Evolutionary conservation across 2,113 vertebrate species (phyloP).

Genomic region (Clinocottus analis): DNA sequence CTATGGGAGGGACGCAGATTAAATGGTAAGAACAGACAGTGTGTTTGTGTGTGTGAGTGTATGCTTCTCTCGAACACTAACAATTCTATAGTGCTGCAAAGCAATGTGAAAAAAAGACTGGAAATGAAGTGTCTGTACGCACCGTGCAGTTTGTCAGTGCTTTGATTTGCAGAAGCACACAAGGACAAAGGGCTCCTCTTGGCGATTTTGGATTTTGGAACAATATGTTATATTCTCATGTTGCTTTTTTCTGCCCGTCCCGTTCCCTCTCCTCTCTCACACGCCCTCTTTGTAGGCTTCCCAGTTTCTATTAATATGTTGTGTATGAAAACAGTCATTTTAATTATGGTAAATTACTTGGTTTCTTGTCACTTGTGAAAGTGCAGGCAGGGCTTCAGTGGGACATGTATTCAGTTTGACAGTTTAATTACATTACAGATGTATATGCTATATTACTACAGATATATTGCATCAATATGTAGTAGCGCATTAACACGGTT

Average conservation of each 20-base stretch:
- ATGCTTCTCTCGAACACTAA: constrained; percentile 1
- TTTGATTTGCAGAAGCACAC: neutral
- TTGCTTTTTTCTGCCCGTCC: neutral
- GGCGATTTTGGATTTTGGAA: neutral
- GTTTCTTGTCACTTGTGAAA: neutral
- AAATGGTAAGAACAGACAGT: constrained; percentile 81
- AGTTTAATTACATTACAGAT: no score
- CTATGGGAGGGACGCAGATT: constrained; percentile 81
- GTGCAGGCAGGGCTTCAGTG: neutral
- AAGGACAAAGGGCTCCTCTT: neutral
- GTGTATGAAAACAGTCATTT: neutral
- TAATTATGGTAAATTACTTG: neutral
- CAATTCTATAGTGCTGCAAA: neutral
- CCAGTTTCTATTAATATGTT: neutral
- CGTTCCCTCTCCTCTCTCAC: neutral
- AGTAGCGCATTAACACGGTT: neutral
- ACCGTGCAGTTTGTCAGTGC: neutral
- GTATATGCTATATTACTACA: no score
- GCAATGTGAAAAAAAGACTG: neutral
- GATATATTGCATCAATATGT: no score
- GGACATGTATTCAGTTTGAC: neutral
- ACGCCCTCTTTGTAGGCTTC: neutral
- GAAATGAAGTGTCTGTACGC: neutral
- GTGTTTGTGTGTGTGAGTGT: neutral
- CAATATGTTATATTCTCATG: neutral